These are phyloP conservation scores for Caenorhabditis zanzibari DNA, from an alignment of 2,888 invertebrate genomes.

Conservation along the genomic window DNA sequence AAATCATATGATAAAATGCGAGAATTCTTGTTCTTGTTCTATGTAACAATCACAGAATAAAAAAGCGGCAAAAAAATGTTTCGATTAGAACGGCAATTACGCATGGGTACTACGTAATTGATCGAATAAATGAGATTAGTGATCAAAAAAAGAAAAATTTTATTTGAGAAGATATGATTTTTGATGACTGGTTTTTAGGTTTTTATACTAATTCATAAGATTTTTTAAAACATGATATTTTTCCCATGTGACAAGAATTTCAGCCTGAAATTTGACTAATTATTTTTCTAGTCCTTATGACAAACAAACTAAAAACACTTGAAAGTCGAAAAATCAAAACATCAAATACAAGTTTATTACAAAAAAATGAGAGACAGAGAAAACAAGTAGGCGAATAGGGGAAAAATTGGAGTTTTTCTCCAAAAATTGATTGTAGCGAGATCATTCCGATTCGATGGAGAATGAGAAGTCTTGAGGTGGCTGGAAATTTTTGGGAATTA, in stretches of 20 bases:
- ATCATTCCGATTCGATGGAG: slow-evolving; percentile 16
- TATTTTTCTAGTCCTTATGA: neutral
- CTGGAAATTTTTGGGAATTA: neutral
- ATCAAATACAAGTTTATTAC: neutral
- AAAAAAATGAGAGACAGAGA: neutral
- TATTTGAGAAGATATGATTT: neutral
- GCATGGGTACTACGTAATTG: neutral
- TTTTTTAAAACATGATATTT: slow-evolving; percentile 2
- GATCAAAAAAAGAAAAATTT: slow-evolving; percentile 4
- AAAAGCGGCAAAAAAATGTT: neutral
- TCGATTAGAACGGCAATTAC: neutral
- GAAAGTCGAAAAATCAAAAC: neutral
- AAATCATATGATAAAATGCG: neutral
- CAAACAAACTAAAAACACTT: neutral
- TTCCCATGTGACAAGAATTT: neutral
- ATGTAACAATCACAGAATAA: neutral
- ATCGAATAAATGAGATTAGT: slow-evolving; percentile 4
- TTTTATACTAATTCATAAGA: too few species aligned
- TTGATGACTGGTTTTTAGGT: neutral
- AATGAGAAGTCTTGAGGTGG: slow-evolving; percentile 4
- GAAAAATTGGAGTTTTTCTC: neutral
- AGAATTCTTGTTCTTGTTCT: neutral
- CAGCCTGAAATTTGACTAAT: neutral
- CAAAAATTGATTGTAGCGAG: neutral
- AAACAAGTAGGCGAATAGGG: neutral